Conservation (phyloP, 2,113 vertebrate species). For the Salvator merianae region DNA sequence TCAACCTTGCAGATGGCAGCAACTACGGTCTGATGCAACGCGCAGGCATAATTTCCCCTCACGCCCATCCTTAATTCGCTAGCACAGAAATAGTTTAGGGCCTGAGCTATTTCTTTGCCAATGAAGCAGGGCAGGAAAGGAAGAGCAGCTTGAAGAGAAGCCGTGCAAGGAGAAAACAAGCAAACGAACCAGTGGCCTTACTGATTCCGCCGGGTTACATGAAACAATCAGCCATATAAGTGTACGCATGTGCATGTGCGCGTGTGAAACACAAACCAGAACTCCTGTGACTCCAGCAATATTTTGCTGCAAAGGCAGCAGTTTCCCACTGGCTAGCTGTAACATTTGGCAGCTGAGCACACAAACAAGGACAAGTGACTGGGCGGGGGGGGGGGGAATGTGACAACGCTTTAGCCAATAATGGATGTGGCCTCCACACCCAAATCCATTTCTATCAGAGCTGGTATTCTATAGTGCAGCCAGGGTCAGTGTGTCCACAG, state of each 20-base stretch:
- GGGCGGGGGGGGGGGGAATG: not conserved
- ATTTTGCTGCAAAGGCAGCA: slow-evolving; percentile 3
- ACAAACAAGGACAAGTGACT: not conserved
- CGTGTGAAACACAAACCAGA: not conserved
- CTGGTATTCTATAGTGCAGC: not conserved
- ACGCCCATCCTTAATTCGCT: not conserved
- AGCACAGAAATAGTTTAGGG: not conserved
- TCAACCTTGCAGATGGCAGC: not conserved
- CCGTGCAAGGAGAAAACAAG: not conserved
- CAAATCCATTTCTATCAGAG: not conserved
- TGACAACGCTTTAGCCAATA: not conserved
- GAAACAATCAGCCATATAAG: not conserved
- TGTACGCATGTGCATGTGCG: no score
- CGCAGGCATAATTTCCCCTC: not conserved
- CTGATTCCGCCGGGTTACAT: not conserved
- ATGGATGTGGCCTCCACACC: accelerated
- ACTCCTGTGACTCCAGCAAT: not conserved
- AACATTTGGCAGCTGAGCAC: accelerated
- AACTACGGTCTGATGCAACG: not conserved
- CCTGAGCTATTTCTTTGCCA: no score
- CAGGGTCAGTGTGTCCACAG: accelerated
- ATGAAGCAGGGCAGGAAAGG: not conserved
- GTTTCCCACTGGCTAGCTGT: not conserved
- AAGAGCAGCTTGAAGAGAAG: not conserved
- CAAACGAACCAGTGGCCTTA: not conserved